phyloP scores from a whole-genome alignment of 2,797 vertebrate genomes.

The Telmatherina bonti region DNA sequence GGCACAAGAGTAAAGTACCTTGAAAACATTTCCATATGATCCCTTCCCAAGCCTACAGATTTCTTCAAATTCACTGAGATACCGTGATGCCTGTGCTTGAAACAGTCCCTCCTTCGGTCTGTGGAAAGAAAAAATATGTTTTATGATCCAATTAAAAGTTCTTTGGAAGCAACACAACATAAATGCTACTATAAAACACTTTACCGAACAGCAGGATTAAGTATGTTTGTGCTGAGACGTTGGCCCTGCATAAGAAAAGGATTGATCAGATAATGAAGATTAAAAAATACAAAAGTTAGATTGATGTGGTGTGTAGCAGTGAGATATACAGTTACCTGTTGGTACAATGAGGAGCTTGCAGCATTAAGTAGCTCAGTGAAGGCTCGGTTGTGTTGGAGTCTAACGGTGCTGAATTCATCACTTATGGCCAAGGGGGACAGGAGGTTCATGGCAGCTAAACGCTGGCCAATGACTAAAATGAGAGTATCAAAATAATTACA shows the following conservation, averaged over 20 bases:
- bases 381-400: slow-evolving; percentile 94
- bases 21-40: slow-evolving; percentile 94
- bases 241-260: slow-evolving; percentile 70
- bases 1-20: slow-evolving; percentile 79
- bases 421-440: slow-evolving; percentile 93
- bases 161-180: background rate
- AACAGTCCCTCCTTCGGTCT: slow-evolving; percentile 85
- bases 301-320: background rate
- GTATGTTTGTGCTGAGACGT: slow-evolving; percentile 75
- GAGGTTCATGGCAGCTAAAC: slow-evolving; percentile 90
- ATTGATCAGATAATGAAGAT: slow-evolving; percentile 2
- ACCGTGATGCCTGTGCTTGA: slow-evolving; percentile 94
- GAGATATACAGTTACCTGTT: slow-evolving; percentile 81
- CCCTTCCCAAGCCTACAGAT: slow-evolving; percentile 90
- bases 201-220: slow-evolving; percentile 83
- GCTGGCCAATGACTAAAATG: slow-evolving; percentile 87
- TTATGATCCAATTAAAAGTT: background rate
- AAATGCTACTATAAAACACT: slow-evolving; percentile 8
- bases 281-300: background rate
- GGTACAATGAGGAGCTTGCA: slow-evolving; percentile 80
- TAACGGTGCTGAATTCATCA: slow-evolving; percentile 95
- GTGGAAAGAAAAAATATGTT: slow-evolving; percentile 9
- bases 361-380: slow-evolving; percentile 93
- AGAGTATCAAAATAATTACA: slow-evolving; percentile 13
- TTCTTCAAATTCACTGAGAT: slow-evolving; percentile 97